Conservation (phyloP, 53 echinoderm and acorn worm species). For the Antedon mediterranea region DNA sequence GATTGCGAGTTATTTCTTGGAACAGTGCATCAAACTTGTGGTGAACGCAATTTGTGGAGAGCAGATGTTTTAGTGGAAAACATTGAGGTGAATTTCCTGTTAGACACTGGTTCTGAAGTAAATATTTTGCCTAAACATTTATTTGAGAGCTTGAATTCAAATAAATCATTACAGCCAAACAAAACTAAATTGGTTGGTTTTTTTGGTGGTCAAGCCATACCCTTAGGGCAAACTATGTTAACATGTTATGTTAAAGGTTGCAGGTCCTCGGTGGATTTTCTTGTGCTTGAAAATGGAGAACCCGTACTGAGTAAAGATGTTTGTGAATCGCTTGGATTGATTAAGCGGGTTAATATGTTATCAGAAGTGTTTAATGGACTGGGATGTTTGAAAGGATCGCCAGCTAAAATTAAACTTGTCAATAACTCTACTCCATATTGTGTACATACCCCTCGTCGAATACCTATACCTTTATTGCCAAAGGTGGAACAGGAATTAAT, state of each 20-base stretch:
- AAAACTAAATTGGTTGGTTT: conserved; percentile 4
- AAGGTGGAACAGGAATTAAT: conserved; percentile 8
- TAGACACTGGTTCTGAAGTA: conserved; percentile 21
- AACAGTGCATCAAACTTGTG: too few relatives aligned
- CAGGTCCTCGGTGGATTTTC: neutral
- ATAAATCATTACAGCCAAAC: conserved; percentile 6
- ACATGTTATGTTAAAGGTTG: conserved; percentile 7
- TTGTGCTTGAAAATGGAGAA: conserved; percentile 9
- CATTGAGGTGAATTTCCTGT: conserved; percentile 4
- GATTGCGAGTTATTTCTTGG: neutral
- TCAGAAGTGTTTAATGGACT: conserved; percentile 6
- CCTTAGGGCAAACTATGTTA: conserved; percentile 1
- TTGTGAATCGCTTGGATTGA: conserved; percentile 12
- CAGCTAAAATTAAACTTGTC: conserved; percentile 3
- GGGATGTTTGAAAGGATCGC: neutral
- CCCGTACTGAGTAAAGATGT: conserved; percentile 13
- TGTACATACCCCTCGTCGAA: neutral
- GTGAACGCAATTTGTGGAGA: conserved; percentile 8
- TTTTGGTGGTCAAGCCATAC: conserved; percentile 11
- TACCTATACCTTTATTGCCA: conserved; percentile 10
- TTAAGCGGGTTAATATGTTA: conserved; percentile 3
- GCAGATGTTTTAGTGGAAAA: neutral
- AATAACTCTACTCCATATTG: neutral
- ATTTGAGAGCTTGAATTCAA: neutral
- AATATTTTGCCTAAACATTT: conserved; percentile 8